Conservation (phyloP, 2,888 invertebrate species). For the Euplexia lucipara region DNA sequence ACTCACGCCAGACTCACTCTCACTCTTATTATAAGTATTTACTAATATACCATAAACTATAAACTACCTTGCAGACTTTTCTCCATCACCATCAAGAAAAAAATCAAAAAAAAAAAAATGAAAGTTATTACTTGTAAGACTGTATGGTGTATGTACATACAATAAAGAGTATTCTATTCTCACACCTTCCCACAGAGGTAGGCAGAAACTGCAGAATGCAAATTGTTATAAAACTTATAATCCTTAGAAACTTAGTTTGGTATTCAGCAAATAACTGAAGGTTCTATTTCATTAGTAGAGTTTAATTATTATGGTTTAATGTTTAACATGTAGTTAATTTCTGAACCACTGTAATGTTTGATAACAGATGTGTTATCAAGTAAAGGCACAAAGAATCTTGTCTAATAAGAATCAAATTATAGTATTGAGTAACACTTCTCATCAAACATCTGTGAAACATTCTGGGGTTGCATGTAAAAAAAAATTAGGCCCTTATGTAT, state of each 20-base stretch:
- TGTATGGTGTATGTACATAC: no score
- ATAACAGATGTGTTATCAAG: neutral
- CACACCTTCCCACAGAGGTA: no score
- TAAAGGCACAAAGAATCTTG: neutral
- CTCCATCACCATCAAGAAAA: no score
- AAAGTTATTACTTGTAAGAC: no score
- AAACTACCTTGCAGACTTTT: neutral
- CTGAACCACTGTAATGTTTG: neutral
- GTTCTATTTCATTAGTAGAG: neutral
- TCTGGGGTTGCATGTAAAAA: neutral
- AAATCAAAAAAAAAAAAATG: no score
- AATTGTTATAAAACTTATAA: no score
- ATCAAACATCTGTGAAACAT: neutral
- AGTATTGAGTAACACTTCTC: neutral
- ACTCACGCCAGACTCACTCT: no score
- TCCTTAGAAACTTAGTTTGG: no score
- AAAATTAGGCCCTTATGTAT: conserved; percentile 1
- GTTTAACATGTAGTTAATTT: neutral
- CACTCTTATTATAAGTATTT: no score
- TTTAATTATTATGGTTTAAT: neutral
- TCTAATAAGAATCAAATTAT: neutral
- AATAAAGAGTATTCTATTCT: no score
- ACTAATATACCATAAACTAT: no score
- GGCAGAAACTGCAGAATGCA: no score
- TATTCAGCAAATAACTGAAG: neutral